Base-by-base conservation (phyloP, 2,113 vertebrate genomes). In the Leiothrix lutea region DNA sequence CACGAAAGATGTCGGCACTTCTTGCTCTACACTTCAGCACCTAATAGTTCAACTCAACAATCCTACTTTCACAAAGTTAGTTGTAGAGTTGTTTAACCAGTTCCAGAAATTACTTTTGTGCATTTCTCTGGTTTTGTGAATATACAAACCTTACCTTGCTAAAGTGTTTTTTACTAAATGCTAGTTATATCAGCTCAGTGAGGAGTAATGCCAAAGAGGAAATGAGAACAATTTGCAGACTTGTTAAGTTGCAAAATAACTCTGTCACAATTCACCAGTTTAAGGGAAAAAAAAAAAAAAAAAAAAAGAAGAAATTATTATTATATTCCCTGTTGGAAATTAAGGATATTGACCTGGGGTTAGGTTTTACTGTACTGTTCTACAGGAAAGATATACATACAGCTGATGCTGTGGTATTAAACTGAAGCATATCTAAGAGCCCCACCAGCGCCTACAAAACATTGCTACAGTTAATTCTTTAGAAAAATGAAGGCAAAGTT, bases 11-110 rank as follows among this genome's bases (percentile, higher is more conserved):
- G 6, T 64, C 29, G 1, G 26, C 84, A 94, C 86, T 87, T 97
- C 79, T 95, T 69, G 79, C 92, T 92, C 56, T 88, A 89, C 82
- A 95, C 94, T 94, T 97, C 94, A 92, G 36, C 92, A 95, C 86
- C 86, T 97, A 89, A 95, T 93, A 92, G 96, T 75, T 95, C 86
- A 92, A 92, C 94, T 97, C 54, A 36, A 94, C 92, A 64, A 58
- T 90, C 86, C 77, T 89, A 91, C 95, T 95, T 94, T 91, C 61
- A 40, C 6, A 1, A 96, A 96, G 90, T 97, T 97, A 95, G 79
- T 81, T 40, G 38, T 88, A 77, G 25, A 92, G 79, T 57, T 62
- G 36, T 86, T 95, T 96, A 95, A 65, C 88, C 79, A 75, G 35
- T 31, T 24, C 72, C 70, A 89, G 85, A 92, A 96, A 96, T 81